Evolutionary conservation across 2,113 vertebrate genomes (phyloP), one percentile per base, ranked within the genome.

Genomic region (Euleptes europaea): DNA sequence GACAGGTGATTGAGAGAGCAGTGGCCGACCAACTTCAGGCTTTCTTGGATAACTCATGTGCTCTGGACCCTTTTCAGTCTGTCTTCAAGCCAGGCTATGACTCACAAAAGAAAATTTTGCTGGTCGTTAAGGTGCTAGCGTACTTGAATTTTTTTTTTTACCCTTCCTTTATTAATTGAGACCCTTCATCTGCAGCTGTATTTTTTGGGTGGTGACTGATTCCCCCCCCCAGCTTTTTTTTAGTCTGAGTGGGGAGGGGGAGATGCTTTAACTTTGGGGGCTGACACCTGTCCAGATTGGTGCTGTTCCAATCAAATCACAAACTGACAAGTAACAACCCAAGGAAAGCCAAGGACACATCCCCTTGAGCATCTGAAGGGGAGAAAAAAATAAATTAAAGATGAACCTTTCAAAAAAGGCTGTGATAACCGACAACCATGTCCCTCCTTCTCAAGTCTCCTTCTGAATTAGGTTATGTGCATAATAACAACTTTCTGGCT

Each of bases 381-480:
- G 84, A 80, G 31, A n/a, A n/a, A 21, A 54, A 87, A 89, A 86
- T n/a, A 70, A 85, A 86, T 83, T 51, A 51, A 84, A 88, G 65
- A 51, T 73, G 69, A 90, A 80, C 88, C 92, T 44, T 86, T 85
- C 72, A 84, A 89, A 70, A 84, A 42, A 28, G 5, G 0, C 26
- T 21, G 66, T 67, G 85, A 11, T 76, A 83, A 88, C 84, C 78
- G 84, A 88, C 90, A 0, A 0, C 44, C 74, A 71, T 83, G 74
- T 69, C 87, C 84, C 78, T 88, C 83, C 70, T 91, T 88, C 71
- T 47, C 80, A 86, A 88, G 87, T 90, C 83, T 91, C 88, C 91
- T 77, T 89, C 84, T 90, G 87, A 91, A 87, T 49, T 67, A 49
- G 42, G 78, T 89, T 88, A 79, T 76, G 42, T 72, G 84, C 85